Evolutionary conservation across 1,140 invertebrate genomes (phyloP), one percentile per base, ranked within the genome.

Genomic region (Dermatophagoides farinae): DNA sequence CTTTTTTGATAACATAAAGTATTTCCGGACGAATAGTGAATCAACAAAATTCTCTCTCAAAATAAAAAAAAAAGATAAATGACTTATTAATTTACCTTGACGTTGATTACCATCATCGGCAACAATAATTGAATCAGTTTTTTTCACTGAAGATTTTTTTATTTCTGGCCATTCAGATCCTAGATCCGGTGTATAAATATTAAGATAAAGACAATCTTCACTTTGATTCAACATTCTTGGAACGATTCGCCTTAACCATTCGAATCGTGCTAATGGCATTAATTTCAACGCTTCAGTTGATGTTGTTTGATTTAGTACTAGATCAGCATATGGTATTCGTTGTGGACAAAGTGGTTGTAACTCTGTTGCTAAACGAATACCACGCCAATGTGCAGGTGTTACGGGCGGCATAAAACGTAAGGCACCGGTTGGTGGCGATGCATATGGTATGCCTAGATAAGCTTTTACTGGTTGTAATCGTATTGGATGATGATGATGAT

Each of bases 171-270:
- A 31, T 31, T 31, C 51, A 5, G 20, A 37, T 41, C 52, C 44
- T 10, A 60, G 9, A 39, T 22, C 40, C 40, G 92, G 91, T 10
- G 88, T 84, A 74, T 93, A 96, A 69, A 97, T 88, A 72, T 97
- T 97, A 64, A 97, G 76, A 71, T 93, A 95, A 38, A 97, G 79
- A 71, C 92, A 97, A 75, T 97, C 92, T 75, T 97, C 92, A 65
- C 82, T 88, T 74, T 95, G 88, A 70, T 92, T 85, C 65, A 79
- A 79, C 52, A 96, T 76, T 71, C 86, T 84, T 12, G 86, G 86
- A 62, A 88, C 72, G 68, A 96, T 76, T 67, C 87, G 77, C 68
- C 83, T 84, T 60, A 96, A 77, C 69, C 88, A 86, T 89, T 84
- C 64, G 88, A 73, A 50, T 88, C 75, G 4, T 86, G 88, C 68